Evolutionary conservation across 2,888 invertebrate genomes (phyloP).

Genomic region (Molorchus minor): DNA sequence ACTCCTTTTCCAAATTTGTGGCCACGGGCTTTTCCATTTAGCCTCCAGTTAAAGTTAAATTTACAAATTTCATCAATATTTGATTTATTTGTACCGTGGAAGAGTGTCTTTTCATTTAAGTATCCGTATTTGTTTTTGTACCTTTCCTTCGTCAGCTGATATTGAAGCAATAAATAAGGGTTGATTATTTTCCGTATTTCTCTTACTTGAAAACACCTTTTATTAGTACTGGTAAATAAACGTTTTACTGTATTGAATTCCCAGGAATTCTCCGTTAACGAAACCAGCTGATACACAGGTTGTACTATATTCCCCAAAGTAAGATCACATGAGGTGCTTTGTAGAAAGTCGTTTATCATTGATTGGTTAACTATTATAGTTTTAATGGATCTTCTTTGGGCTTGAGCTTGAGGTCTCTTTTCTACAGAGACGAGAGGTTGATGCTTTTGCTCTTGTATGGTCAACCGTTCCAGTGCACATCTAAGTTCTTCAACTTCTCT

Average conservation of each 20-base stretch:
- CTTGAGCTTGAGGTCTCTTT: too few species aligned
- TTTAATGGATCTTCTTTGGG: constrained; percentile 1
- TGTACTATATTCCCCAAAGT: background rate
- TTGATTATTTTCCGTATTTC: constrained; percentile 30
- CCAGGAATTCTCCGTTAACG: background rate
- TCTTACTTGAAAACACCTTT: constrained; percentile 15
- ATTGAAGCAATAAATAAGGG: constrained; percentile 28
- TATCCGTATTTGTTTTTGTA: background rate
- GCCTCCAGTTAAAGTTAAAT: constrained; percentile 53
- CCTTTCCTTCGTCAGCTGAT: constrained; percentile 16
- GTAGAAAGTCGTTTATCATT: constrained; percentile 3
- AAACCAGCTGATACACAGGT: background rate
- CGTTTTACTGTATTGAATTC: constrained; percentile 5
- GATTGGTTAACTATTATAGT: background rate
- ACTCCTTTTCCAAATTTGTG: constrained; percentile 52
- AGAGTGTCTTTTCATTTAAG: constrained; percentile 33
- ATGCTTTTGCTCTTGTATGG: too few species aligned
- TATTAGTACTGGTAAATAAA: constrained; percentile 7
- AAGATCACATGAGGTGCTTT: background rate
- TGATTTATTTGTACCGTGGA: constrained; percentile 49
- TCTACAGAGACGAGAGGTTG: too few species aligned
- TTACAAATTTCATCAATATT: constrained; percentile 46
- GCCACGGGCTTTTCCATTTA: constrained; percentile 41
- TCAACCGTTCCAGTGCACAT: too few species aligned
- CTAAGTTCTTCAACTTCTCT: too few species aligned